Conservation (phyloP, 2,113 vertebrate genomes). For the Emydocephalus ijimae region DNA sequence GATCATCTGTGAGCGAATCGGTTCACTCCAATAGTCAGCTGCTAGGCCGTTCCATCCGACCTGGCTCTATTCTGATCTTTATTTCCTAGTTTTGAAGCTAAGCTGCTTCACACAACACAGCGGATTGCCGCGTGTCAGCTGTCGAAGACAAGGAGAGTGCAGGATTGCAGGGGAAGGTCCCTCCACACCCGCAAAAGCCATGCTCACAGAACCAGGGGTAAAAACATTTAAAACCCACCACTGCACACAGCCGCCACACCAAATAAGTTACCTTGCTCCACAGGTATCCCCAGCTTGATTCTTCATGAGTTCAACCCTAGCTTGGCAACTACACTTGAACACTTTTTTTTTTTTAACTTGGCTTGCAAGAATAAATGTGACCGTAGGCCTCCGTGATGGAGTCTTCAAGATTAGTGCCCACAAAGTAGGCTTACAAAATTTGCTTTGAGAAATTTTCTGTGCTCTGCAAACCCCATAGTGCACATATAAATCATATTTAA, state of each 20-base stretch:
- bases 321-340: background rate
- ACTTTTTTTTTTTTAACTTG: background rate
- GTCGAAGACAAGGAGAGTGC: too few relatives aligned
- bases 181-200: too few relatives aligned
- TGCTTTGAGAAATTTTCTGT: background rate
- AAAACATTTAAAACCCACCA: too few relatives aligned
- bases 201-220: too few relatives aligned
- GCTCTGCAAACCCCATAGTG: background rate
- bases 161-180: too few relatives aligned
- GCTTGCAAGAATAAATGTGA: background rate
- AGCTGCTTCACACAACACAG: too few relatives aligned
- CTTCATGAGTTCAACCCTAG: background rate
- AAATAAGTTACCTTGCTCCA: background rate
- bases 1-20: too few relatives aligned
- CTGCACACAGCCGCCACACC: background rate
- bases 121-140: too few relatives aligned
- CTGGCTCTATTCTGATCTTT: too few relatives aligned
- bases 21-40: too few relatives aligned
- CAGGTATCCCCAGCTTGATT: background rate
- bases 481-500: background rate
- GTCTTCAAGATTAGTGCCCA: background rate
- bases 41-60: too few relatives aligned
- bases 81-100: too few relatives aligned
- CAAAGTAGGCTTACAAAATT: background rate
- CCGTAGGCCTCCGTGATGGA: background rate